These are phyloP conservation scores for Caligus rogercresseyi DNA, from an alignment of 1,140 invertebrate genomes.

Conservation along the genomic window DNA sequence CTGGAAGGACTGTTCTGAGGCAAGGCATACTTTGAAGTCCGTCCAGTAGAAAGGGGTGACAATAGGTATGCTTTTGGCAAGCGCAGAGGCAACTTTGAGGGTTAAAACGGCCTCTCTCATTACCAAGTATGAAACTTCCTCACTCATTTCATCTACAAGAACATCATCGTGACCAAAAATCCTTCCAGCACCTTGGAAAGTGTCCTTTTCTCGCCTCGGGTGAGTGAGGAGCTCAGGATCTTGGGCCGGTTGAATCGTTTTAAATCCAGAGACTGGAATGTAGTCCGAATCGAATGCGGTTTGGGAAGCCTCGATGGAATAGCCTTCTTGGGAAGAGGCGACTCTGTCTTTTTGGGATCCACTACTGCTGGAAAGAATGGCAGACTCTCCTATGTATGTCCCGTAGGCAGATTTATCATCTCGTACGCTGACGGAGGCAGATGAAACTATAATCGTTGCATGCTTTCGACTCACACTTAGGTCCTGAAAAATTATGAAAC, in stretches of 20 bases:
- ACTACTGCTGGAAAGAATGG: not conserved
- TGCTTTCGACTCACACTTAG: not conserved
- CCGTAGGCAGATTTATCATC: not conserved
- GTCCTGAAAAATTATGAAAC: not conserved
- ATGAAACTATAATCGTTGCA: not conserved
- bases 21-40: not conserved
- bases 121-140: not conserved
- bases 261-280: not conserved
- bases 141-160: not conserved
- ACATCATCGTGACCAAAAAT: not conserved
- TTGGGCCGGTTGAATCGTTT: not conserved
- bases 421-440: not conserved
- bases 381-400: not conserved
- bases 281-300: no score
- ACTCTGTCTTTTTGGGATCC: not conserved
- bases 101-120: not conserved
- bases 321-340: not conserved
- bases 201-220: no score
- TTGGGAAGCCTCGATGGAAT: no score
- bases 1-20: not conserved
- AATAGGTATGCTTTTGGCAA: not conserved
- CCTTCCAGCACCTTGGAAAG: not conserved
- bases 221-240: not conserved
- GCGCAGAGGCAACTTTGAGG: not conserved
- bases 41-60: not conserved